These are phyloP conservation scores for Drosophila mulleri DNA, from an alignment of 2,888 invertebrate species.

Conservation along the genomic window DNA sequence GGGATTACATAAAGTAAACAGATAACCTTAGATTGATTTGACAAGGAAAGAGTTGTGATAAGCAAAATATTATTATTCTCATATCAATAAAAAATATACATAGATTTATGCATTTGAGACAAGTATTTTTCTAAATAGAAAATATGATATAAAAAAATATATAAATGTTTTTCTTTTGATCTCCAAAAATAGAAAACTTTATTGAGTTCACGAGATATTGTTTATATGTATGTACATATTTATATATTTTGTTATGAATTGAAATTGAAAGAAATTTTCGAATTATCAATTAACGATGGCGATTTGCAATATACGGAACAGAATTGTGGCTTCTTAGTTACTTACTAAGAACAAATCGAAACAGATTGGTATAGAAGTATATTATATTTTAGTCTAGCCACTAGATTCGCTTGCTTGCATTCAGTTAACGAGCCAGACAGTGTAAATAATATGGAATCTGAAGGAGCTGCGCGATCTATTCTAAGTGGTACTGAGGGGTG, in stretches of 20 bases:
- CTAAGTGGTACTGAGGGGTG: constrained; percentile 8
- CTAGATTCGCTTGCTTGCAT: background rate
- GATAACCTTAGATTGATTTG: constrained; percentile 9
- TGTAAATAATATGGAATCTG: constrained; percentile 21
- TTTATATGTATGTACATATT: background rate
- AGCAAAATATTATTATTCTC: background rate
- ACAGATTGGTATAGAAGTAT: background rate
- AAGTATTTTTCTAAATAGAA: too few relatives aligned
- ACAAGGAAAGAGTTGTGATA: background rate
- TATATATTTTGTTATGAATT: background rate
- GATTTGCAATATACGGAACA: too few relatives aligned
- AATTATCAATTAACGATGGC: too few relatives aligned
- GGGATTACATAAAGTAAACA: constrained; percentile 10
- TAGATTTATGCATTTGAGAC: background rate
- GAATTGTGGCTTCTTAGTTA: background rate
- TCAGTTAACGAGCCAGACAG: constrained; percentile 14
- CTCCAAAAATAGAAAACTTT: too few relatives aligned
- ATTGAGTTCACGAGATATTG: too few relatives aligned
- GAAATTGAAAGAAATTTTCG: too few relatives aligned
- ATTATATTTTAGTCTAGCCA: background rate
- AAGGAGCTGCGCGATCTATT: background rate
- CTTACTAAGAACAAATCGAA: background rate
- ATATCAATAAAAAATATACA: background rate
- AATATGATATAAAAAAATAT: too few relatives aligned
- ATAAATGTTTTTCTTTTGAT: too few relatives aligned